These are phyloP conservation scores for Caradrina kadenii DNA, from an alignment of 2,888 invertebrate genomes.

Conservation along the genomic window DNA sequence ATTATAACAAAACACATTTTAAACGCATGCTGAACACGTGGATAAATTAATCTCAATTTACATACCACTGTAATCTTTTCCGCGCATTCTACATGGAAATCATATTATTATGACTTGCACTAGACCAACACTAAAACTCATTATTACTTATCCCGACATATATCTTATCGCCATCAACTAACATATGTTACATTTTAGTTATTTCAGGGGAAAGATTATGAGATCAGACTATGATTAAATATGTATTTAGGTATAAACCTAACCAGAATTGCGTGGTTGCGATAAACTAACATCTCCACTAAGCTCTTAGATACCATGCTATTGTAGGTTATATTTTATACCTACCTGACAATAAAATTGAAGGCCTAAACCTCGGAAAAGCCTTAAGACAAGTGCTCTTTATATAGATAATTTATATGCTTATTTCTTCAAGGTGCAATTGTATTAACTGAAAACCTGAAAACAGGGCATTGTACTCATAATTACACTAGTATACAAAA, in stretches of 20 bases:
- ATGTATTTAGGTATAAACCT: slow-evolving; percentile 1
- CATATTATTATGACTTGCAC: slow-evolving; percentile 30
- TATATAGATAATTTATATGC: no score
- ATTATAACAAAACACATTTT: neutral
- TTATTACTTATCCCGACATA: slow-evolving; percentile 23
- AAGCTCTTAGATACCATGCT: slow-evolving; percentile 14
- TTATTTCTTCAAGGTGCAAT: no score
- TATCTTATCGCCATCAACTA: slow-evolving; percentile 46
- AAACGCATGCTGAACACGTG: slow-evolving; percentile 22
- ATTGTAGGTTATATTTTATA: slow-evolving; percentile 9
- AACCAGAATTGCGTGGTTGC: slow-evolving; percentile 18
- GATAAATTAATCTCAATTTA: slow-evolving; percentile 22
- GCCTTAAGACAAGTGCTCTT: slow-evolving; percentile 13
- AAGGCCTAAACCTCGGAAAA: slow-evolving; percentile 18
- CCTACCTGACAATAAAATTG: neutral
- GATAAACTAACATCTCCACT: slow-evolving; percentile 11
- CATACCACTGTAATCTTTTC: slow-evolving; percentile 34
- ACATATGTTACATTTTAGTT: slow-evolving; percentile 1
- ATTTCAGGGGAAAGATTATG: slow-evolving; percentile 33
- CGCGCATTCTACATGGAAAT: slow-evolving; percentile 31
- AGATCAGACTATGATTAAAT: slow-evolving; percentile 26
- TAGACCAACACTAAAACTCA: slow-evolving; percentile 42
- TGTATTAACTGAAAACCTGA: no score
- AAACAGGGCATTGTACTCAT: no score
- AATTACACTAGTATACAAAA: no score